phyloP scores from a whole-genome alignment of 2,888 invertebrate genomes.

The Brenthis ino region DNA sequence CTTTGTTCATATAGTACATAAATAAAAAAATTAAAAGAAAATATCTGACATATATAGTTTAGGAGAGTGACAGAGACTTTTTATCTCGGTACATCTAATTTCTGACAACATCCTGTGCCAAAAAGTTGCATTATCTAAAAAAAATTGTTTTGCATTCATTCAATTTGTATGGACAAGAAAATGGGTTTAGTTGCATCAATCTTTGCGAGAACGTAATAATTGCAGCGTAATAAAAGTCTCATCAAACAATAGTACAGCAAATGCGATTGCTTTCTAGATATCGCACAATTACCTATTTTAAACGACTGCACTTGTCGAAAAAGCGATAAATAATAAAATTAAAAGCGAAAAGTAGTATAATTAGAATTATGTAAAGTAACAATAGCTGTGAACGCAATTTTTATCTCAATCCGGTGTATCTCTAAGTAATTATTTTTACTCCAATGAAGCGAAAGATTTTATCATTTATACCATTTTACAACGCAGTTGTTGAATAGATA shows the following conservation, averaged over 20 bases:
- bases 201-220: neutral
- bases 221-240: neutral
- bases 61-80: too few species aligned
- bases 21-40: too few species aligned
- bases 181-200: too few species aligned
- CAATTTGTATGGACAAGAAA: too few species aligned
- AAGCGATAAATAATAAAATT: conserved; percentile 3
- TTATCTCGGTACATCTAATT: too few species aligned
- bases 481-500: neutral
- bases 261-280: conserved; percentile 16
- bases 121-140: too few species aligned
- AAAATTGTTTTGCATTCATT: too few species aligned
- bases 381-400: conserved; percentile 16
- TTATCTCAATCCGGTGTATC: conserved; percentile 14
- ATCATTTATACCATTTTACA: conserved; percentile 2
- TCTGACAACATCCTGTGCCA: too few species aligned
- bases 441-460: neutral
- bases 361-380: conserved; percentile 16
- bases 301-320: neutral
- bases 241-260: conserved; percentile 3
- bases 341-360: conserved; percentile 9
- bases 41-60: too few species aligned
- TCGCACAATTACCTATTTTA: conserved; percentile 1
- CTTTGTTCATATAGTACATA: too few species aligned
- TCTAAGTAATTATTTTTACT: conserved; percentile 11